Evolutionary conservation across 2,888 invertebrate species (phyloP).

Genomic region (Sarcophaga rosellei): DNA sequence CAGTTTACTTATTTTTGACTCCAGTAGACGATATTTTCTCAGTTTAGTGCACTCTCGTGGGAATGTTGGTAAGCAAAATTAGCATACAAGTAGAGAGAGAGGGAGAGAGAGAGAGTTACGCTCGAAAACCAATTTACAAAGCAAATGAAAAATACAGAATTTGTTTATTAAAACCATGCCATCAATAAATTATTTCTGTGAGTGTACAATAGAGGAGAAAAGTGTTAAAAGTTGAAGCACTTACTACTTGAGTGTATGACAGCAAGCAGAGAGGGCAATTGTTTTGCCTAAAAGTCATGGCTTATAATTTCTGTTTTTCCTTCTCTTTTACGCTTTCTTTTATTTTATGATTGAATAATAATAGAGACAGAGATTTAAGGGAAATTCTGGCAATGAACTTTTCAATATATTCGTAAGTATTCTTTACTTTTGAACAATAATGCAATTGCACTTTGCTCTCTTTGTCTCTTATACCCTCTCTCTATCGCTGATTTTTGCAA

Average conservation of each 20-base stretch:
- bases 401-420: not conserved
- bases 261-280: conserved; percentile 58
- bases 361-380: not conserved
- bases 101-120: too few species aligned
- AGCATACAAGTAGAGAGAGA: not conserved
- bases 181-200: not conserved
- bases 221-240: conserved; percentile 1
- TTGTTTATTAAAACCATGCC: not conserved
- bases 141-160: not conserved
- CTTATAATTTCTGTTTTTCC: conserved; percentile 49
- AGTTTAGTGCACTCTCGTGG: conserved; percentile 44
- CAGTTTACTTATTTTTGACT: conserved; percentile 1
- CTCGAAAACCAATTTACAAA: too few species aligned
- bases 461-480: not conserved
- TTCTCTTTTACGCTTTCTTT: conserved; percentile 30
- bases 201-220: not conserved
- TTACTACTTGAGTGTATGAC: conserved; percentile 38
- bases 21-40: conserved; percentile 57
- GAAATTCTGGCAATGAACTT: not conserved
- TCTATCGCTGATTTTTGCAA: conserved; percentile 14
- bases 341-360: not conserved
- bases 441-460: not conserved
- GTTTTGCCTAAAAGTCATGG: conserved; percentile 58
- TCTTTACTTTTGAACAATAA: not conserved
- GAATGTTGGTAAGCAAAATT: not conserved